Evolutionary conservation across 2,797 vertebrate species (phyloP).

Genomic region (Malurus splendens): DNA sequence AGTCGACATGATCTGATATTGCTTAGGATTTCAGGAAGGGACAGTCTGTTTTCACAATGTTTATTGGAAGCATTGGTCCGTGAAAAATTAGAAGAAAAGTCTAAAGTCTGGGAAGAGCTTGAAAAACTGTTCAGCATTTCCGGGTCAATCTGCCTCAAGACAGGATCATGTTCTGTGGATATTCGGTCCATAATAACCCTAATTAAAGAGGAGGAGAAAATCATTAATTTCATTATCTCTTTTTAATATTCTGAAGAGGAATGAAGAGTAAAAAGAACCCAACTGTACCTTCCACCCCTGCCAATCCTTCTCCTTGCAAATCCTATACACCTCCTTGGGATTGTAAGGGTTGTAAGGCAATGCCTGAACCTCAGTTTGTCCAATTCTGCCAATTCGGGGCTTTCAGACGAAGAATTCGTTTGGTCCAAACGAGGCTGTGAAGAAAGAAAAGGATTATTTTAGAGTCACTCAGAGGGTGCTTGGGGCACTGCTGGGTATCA

Average conservation of each 20-base stretch:
- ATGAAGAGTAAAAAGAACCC: neutral
- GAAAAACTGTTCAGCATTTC: constrained; percentile 77
- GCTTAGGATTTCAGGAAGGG: constrained; percentile 84
- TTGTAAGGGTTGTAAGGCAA: constrained; percentile 84
- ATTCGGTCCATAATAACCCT: constrained; percentile 88
- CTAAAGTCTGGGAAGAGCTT: constrained; percentile 76
- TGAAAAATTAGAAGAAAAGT: constrained; percentile 76
- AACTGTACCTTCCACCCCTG: constrained; percentile 85
- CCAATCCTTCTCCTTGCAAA: constrained; percentile 84
- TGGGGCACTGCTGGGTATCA: neutral
- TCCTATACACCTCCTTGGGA: constrained; percentile 83
- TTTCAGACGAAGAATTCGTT: constrained; percentile 65
- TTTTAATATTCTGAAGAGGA: neutral
- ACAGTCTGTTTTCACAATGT: constrained; percentile 79
- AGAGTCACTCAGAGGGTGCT: neutral
- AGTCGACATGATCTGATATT: constrained; percentile 90
- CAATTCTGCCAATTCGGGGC: constrained; percentile 72
- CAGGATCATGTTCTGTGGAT: constrained; percentile 79
- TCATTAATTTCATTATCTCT: neutral
- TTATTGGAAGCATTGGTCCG: constrained; percentile 83
- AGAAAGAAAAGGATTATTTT: neutral
- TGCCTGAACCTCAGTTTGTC: constrained; percentile 80
- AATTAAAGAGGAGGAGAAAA: neutral
- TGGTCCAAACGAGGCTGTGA: constrained; percentile 81
- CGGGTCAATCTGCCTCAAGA: constrained; percentile 82